Evolutionary conservation across 2,888 invertebrate genomes (phyloP), one percentile per base, ranked within the genome.

Genomic region (Listrodromus nycthemerus): DNA sequence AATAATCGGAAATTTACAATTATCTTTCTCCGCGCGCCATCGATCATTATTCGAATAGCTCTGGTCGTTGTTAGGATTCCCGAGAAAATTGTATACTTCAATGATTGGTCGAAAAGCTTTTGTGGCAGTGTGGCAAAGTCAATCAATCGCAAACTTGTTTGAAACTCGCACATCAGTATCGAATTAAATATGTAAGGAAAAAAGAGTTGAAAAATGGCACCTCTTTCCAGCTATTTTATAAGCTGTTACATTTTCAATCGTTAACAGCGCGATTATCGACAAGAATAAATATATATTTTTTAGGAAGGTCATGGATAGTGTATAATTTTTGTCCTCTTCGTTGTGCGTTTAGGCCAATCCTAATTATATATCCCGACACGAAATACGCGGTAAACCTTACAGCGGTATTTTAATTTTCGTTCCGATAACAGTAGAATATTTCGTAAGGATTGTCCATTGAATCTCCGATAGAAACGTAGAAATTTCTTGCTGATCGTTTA

Each of bases 101-200:
- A 50, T 65, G 76, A 76, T 83, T 69, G 71, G 67, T 77, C 50
- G 10, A 45, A 50, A 52, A 67, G 50, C 71, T 45, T 70, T 69
- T 27, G 30, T 83, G 83, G 83, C 80, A 83, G 83, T 83, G 83
- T 80, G 67, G 45, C 76, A 83, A 83, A 77, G 76, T 52, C 27
- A 80, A 76, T 61, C 33, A 45, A 73, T 63, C 67, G 80, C 71
- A 61, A 41, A 41, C 65, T 52, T 33, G 55, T 58, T 71, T 41
- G 16, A 7, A 65, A 7, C 21, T 13, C 55, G 70, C 70, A 37
- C 70, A 55, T 55, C 37, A 37, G 52, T 33, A 37, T 55, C 24
- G 50, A 69, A 30, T 58, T 45, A 58, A 37, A 24, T 10, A 27
- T 21, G 52, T 37, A 10, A 37, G 37, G 10, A 37, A 65, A 30